These are phyloP conservation scores for Pimpla rufipes DNA, from an alignment of 2,888 invertebrate genomes.

Conservation along the genomic window DNA sequence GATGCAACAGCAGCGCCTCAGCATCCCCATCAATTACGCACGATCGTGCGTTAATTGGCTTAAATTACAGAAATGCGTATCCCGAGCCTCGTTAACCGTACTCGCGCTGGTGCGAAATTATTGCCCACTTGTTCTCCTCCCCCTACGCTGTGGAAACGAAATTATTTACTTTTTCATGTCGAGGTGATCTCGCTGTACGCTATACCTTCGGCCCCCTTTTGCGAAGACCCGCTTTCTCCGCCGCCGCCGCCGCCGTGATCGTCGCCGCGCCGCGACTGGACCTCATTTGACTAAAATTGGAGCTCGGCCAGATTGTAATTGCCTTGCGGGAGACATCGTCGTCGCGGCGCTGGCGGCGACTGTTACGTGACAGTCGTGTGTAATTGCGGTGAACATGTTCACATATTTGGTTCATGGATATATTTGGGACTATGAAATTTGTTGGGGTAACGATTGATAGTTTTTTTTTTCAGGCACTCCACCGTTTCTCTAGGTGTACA, in stretches of 20 bases:
- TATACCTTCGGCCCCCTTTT: neutral
- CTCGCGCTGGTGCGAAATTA: slow-evolving; percentile 65
- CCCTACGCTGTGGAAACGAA: neutral
- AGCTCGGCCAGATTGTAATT: neutral
- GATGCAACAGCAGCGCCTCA: slow-evolving; percentile 63
- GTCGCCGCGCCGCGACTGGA: neutral
- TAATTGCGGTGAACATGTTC: too few relatives aligned
- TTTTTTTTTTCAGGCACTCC: too few relatives aligned
- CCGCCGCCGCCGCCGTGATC: neutral
- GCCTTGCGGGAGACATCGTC: neutral
- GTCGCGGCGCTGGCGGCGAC: too few relatives aligned
- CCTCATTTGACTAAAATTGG: neutral
- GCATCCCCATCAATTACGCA: slow-evolving; percentile 75
- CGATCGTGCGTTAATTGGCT: slow-evolving; percentile 77
- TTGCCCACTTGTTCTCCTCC: slow-evolving; percentile 37
- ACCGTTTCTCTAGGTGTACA: too few relatives aligned
- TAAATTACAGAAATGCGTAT: slow-evolving; percentile 77
- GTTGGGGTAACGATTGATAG: too few relatives aligned
- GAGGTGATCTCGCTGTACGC: neutral
- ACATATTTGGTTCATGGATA: too few relatives aligned
- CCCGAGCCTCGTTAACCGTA: slow-evolving; percentile 71
- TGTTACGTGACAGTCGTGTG: too few relatives aligned
- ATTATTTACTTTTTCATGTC: slow-evolving; percentile 3
- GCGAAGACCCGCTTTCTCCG: neutral
- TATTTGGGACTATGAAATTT: too few relatives aligned